Base-by-base conservation (phyloP, 1,140 invertebrate species). In the Drosophila auraria region DNA sequence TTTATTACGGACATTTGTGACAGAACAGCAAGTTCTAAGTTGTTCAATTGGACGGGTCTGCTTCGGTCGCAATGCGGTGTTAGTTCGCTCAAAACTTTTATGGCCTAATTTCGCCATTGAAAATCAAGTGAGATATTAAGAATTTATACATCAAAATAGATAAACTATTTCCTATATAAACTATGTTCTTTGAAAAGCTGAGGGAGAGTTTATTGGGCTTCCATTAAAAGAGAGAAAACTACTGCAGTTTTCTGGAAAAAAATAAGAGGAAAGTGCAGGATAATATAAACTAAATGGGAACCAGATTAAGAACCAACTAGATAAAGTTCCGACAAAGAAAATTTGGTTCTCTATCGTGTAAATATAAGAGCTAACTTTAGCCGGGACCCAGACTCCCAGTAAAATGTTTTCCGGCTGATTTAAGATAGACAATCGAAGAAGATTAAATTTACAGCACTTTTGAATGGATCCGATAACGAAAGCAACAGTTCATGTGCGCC, bases 1-100 rank as follows among this genome's bases (percentile, higher is more conserved):
- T 83, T 84, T 69, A 73, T 78, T 80, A 60, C 51, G 51, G 59
- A 54, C 47, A 65, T 79, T 83, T 79, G 61, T 60, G 73, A 68
- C 63, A 70, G 50, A 54, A 47, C 47, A 77, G 20, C 51, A 80
- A 80, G 44, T 81, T 78, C 57, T 70, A 81, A 80, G 73, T 78
- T 68, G 63, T 66, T 49, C 38, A 62, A 73, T 64, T 64, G 49
- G 54, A 42, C 33, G 45, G 65, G 58, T 69, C 64, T 50, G 60
- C 15, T 15, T 5, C 17, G 44, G 70, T 59, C 66, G 70, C 68
- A 73, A 72, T 73, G 70, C 47, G 66, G 70, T 72, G 70, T 60
- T 73, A 73, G 70, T 61, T 73, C 59, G 42, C 54, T 69, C 45
- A 53, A 63, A 68, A 65, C 42, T 57, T 68, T 75, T 64, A 57